phyloP scores from a whole-genome alignment of 2,113 vertebrate species.

The Ranitomeya imitator region DNA sequence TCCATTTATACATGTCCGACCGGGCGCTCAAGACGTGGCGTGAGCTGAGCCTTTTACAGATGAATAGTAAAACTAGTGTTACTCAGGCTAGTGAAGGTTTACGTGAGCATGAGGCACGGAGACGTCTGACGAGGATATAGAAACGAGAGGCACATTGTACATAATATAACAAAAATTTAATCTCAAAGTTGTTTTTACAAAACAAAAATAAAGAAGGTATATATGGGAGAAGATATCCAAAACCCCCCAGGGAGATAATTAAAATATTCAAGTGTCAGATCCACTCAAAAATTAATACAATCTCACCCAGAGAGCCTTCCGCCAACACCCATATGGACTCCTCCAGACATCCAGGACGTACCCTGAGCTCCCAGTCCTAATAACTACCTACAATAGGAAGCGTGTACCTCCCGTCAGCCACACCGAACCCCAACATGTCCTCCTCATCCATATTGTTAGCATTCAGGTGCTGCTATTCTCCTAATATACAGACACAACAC shows the following conservation, averaged over 20 bases:
- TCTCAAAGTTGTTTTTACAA: constrained; percentile 55
- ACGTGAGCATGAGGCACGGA: no score
- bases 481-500: constrained; percentile 25
- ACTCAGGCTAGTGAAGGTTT: no score
- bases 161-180: constrained; percentile 54
- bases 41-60: no score
- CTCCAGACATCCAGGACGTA: not conserved
- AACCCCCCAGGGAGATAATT: constrained; percentile 19
- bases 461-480: constrained; percentile 10
- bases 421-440: not conserved
- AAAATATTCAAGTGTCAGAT: constrained; percentile 6
- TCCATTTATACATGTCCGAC: no score
- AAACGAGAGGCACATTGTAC: not conserved
- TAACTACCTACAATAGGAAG: not conserved
- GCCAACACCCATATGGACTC: not conserved
- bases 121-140: not conserved
- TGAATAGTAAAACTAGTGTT: no score
- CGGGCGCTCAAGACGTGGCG: no score
- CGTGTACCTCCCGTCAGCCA: not conserved
- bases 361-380: constrained; percentile 4
- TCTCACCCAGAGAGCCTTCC: not conserved
- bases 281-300: not conserved
- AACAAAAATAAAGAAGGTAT: constrained; percentile 48
- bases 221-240: constrained; percentile 22
- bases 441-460: not conserved